Conservation (phyloP, 2,797 vertebrate genomes). For the Labroides dimidiatus region DNA sequence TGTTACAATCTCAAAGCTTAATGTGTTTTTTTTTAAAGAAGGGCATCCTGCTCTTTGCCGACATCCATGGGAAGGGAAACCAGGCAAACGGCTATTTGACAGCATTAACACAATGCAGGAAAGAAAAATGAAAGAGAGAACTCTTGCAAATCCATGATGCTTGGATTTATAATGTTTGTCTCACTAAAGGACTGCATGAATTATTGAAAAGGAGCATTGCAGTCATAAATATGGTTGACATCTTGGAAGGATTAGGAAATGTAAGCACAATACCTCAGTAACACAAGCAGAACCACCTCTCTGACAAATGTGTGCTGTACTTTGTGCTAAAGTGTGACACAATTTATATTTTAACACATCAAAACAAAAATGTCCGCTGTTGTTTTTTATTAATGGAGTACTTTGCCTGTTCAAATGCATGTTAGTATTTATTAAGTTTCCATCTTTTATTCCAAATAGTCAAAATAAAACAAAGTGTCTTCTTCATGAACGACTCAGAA, state of each 20-base stretch:
- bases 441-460: slow-evolving; percentile 8
- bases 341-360: slow-evolving; percentile 23
- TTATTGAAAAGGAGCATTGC: background rate
- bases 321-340: slow-evolving; percentile 7
- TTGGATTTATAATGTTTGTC: too few relatives aligned
- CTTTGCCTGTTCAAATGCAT: background rate
- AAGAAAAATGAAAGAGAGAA: background rate
- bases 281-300: slow-evolving; percentile 1
- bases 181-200: background rate
- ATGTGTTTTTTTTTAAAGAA: too few relatives aligned
- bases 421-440: background rate
- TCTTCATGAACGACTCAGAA: slow-evolving; percentile 10
- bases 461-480: slow-evolving; percentile 1
- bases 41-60: too few relatives aligned
- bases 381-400: slow-evolving; percentile 15
- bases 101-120: background rate
- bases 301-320: slow-evolving; percentile 11
- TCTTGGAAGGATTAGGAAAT: slow-evolving; percentile 9
- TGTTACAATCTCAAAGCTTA: too few relatives aligned
- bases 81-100: background rate
- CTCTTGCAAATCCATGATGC: background rate
- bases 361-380: slow-evolving; percentile 3
- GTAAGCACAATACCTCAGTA: slow-evolving; percentile 32
- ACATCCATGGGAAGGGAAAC: background rate
- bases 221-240: background rate